Evolutionary conservation across 2,888 invertebrate species (phyloP), one percentile per base, ranked within the genome.

Genomic region (Pomacea canaliculata): DNA sequence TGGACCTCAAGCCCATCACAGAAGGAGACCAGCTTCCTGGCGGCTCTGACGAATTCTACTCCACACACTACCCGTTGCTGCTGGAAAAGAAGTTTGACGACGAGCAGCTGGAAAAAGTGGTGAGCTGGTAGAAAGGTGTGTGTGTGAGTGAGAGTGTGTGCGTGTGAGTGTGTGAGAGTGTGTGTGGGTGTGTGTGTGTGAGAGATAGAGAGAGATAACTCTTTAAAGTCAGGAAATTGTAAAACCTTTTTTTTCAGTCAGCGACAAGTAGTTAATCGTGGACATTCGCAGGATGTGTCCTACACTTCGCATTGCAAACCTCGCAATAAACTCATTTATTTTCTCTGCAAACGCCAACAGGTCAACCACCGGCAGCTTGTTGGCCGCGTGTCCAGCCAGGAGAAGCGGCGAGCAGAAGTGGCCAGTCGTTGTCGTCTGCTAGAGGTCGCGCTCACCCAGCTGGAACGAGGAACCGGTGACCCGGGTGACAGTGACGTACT

Each of bases 1-100:
- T 73, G n/a, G 60, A 73, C 68, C 68, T 73, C 46, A 73, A 68
- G 56, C 73, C 73, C 60, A 37, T 73, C 60, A 56, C 56, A 8
- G 60, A n/a, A 18, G n/a, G 13, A 56, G 63, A n/a, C 12, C 23
- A 48, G 49, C 23, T 19, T 12, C 23, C n/a, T 12, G 68, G 68
- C 13, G 48, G 46, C 23, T 59, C 59, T 19, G 27, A 19, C 51
- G 13, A 8, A 7, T 77, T 77, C 51, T 77, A 77, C 70, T 51
- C n/a, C 27, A n/a, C 59, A 1, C 76, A 77, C 59, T 77, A 67
- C 65, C 76, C 76, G 13, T 56, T 77, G 1, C 49, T 77, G 23
- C 69, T 77, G 51, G 60, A 67, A 48, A 72, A 73, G 48, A 59
- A 72, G 49, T 46, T 48, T 19, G 76, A 72, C 19, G 73, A 73